Conservation (phyloP, 2,888 invertebrate species). For the Hyppa rectilinea region DNA sequence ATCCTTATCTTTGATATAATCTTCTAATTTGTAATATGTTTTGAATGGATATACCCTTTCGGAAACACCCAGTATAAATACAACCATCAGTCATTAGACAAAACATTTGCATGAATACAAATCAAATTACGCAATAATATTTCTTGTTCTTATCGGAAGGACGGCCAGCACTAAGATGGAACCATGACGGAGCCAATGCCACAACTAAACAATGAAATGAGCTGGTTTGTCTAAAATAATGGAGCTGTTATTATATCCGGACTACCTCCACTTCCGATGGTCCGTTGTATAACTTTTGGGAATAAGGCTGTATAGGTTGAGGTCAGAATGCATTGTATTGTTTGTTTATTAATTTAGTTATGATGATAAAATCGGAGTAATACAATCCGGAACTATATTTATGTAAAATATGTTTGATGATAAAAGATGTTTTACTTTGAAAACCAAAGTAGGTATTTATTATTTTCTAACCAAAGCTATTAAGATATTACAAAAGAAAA, state of each 20-base stretch:
- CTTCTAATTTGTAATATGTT: too few relatives aligned
- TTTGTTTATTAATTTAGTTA: constrained; percentile 36
- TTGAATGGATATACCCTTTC: too few relatives aligned
- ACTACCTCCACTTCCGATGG: constrained; percentile 47
- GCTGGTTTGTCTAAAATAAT: constrained; percentile 52
- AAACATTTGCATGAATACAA: constrained; percentile 11
- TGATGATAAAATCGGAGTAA: constrained; percentile 15
- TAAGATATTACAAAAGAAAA: background rate
- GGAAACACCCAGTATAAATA: too few relatives aligned
- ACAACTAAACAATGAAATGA: constrained; percentile 49
- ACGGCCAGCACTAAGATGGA: background rate
- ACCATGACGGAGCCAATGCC: constrained; percentile 34
- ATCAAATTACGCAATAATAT: constrained; percentile 14
- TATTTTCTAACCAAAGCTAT: background rate
- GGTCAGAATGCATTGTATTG: constrained; percentile 51
- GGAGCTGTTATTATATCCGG: constrained; percentile 54
- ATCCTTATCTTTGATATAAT: too few relatives aligned
- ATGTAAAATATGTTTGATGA: too few relatives aligned
- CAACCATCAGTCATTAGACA: constrained; percentile 6
- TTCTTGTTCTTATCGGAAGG: constrained; percentile 34
- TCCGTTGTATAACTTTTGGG: constrained; percentile 29
- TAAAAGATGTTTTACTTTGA: too few relatives aligned
- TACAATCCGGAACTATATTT: background rate
- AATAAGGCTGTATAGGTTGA: constrained; percentile 19
- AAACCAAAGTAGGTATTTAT: background rate